Percentiles rank a stretch among this genome's conserved stretches.
Conservation (phyloP, 2,797 vertebrate genomes). For the Gambusia yucatana region DNA sequence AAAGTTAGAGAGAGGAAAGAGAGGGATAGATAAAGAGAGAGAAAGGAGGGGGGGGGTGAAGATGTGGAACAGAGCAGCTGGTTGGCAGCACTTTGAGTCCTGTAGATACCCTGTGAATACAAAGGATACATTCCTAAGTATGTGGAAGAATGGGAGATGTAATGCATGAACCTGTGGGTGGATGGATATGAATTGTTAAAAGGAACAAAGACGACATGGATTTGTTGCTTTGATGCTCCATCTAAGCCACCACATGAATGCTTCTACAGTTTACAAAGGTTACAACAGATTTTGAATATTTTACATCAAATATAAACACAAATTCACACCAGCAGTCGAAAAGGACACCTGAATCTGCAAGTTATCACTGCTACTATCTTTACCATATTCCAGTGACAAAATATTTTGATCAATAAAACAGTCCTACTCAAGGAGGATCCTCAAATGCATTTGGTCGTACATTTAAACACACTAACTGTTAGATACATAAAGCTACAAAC, state of each 20-base stretch:
- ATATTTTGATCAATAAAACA: neutral
- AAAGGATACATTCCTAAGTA: conserved; percentile 54
- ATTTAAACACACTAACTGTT: neutral
- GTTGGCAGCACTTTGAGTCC: conserved; percentile 63
- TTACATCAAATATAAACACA: neutral
- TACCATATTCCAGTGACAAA: neutral
- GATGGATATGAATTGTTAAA: conserved; percentile 29
- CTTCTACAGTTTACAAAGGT: conserved; percentile 12
- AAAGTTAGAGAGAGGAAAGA: conserved; percentile 8
- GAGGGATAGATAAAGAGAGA: neutral
- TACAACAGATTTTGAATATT: neutral
- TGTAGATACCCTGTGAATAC: conserved; percentile 57
- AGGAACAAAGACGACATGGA: conserved; percentile 9
- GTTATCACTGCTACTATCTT: neutral
- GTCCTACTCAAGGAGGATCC: neutral
- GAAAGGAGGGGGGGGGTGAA: conserved; percentile 8
- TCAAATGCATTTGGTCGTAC: neutral
- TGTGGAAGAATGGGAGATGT: conserved; percentile 43
- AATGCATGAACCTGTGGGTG: conserved; percentile 39
- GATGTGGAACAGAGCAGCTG: conserved; percentile 53
- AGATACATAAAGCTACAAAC: conserved; percentile 18
- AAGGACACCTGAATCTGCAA: neutral
- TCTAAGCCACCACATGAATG: neutral
- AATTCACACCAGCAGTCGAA: neutral
- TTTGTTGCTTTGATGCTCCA: conserved; percentile 21